These are phyloP conservation scores for Lipophrys pholis DNA, from an alignment of 2,113 vertebrate species.

Conservation along the genomic window DNA sequence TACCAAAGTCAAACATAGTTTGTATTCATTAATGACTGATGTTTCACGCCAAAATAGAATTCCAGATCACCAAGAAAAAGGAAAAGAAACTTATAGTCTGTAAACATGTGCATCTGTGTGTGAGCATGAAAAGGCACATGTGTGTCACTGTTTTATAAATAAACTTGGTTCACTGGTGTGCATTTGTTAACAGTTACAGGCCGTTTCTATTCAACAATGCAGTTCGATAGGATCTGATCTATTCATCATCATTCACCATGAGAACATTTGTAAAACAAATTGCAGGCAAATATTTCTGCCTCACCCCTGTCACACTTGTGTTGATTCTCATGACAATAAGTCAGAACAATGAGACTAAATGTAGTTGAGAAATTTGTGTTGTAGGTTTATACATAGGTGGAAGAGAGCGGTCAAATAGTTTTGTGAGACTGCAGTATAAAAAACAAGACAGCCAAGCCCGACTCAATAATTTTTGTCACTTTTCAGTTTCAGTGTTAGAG, in stretches of 20 bases:
- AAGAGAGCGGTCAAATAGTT: neutral
- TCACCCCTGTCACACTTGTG: conserved; percentile 6
- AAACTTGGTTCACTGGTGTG: conserved; percentile 23
- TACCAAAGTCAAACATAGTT: neutral
- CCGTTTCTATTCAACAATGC: conserved; percentile 43
- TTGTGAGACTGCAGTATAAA: neutral
- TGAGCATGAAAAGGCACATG: neutral
- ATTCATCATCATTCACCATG: too few species aligned
- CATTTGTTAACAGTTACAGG: conserved; percentile 22
- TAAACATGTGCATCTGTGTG: neutral
- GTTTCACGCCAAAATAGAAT: neutral
- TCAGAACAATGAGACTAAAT: neutral
- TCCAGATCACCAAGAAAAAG: neutral
- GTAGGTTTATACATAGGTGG: neutral
- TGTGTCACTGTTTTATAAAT: neutral
- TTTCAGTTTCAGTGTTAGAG: conserved; percentile 10
- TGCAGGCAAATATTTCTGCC: conserved; percentile 50
- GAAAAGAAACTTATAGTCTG: neutral
- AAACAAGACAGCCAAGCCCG: conserved; percentile 9
- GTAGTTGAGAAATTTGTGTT: neutral
- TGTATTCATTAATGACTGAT: neutral
- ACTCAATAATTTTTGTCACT: conserved; percentile 15
- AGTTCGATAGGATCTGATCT: too few species aligned
- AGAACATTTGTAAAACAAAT: conserved; percentile 66
- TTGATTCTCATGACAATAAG: neutral